Conservation (phyloP, 2,113 vertebrate genomes). For the Heliornis fulica region DNA sequence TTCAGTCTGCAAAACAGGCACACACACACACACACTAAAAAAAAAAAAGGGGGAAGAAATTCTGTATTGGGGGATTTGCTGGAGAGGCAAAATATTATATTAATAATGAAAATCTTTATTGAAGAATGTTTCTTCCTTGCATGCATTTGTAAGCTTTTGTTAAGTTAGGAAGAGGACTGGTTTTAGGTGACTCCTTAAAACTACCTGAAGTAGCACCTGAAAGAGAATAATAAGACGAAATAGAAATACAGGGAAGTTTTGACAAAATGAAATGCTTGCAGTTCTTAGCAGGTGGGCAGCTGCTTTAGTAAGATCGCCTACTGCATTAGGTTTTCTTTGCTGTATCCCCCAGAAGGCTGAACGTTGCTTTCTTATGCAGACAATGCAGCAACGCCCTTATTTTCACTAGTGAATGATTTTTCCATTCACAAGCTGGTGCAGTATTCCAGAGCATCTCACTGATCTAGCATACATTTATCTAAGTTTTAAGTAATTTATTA, state of each 20-base stretch:
- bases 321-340: neutral
- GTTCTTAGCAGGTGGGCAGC: neutral
- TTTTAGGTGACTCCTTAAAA: neutral
- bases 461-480: neutral
- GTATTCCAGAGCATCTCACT: neutral
- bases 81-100: neutral
- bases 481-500: neutral
- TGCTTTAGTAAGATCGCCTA: neutral
- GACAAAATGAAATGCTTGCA: neutral
- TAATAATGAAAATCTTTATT: neutral
- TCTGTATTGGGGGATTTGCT: neutral
- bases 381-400: slow-evolving; percentile 38
- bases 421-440: neutral
- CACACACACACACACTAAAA: neutral
- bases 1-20: neutral
- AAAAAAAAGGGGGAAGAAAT: neutral
- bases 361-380: neutral
- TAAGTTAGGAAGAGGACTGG: neutral
- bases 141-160: neutral
- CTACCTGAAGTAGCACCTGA: neutral
- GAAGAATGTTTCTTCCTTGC: neutral
- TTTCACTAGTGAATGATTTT: neutral
- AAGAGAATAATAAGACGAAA: neutral
- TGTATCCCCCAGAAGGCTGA: neutral
- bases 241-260: neutral